phyloP scores from a whole-genome alignment of 2,113 vertebrate species.

The Anolis carolinensis region DNA sequence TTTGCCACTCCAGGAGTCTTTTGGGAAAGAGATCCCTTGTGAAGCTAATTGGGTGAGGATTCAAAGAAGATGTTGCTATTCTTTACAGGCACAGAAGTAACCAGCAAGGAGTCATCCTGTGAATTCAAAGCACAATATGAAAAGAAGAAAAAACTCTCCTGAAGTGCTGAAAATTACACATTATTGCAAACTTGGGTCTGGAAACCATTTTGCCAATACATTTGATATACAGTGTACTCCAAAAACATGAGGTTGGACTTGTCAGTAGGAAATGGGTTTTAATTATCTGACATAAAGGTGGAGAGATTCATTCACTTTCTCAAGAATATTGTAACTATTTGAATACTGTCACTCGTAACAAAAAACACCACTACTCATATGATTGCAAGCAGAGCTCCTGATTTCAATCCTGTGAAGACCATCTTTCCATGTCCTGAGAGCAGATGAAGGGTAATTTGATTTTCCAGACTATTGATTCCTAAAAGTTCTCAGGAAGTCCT shows the following conservation, averaged over 20 bases:
- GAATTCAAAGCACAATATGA: background rate
- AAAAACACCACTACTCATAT: background rate
- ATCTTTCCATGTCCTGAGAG: too few relatives aligned
- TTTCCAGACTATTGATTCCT: too few relatives aligned
- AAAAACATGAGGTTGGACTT: too few relatives aligned
- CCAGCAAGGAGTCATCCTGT: background rate
- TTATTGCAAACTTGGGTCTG: background rate
- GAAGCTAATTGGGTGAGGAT: background rate
- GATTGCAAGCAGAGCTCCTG: background rate
- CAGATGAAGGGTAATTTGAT: too few relatives aligned
- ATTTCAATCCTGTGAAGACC: too few relatives aligned
- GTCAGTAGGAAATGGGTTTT: background rate
- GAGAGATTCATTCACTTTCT: background rate
- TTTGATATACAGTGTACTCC: too few relatives aligned
- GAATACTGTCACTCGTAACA: background rate
- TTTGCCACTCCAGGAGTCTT: constrained; percentile 2
- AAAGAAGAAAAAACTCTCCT: background rate
- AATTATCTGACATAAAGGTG: background rate
- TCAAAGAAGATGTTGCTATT: background rate
- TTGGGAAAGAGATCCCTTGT: background rate
- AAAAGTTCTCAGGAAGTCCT: too few relatives aligned
- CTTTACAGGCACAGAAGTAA: background rate
- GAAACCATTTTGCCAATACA: too few relatives aligned
- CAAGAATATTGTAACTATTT: background rate
- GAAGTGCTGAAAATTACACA: background rate